These are phyloP conservation scores for Epinotia ramella DNA, from an alignment of 2,888 invertebrate species.

Conservation along the genomic window DNA sequence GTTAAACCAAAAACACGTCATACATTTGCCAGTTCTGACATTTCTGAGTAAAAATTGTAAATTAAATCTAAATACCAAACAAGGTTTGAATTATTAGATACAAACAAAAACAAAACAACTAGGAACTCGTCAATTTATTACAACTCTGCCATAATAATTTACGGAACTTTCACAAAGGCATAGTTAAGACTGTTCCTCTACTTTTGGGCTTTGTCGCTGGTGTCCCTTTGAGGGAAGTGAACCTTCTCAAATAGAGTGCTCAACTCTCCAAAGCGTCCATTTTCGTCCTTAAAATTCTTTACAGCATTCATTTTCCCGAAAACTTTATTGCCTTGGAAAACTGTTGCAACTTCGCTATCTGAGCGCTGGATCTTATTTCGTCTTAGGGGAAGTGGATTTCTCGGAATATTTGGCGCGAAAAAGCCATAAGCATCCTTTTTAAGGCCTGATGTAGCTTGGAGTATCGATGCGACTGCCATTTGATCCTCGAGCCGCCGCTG, in stretches of 20 bases:
- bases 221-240: conserved; percentile 74
- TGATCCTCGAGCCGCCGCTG: conserved; percentile 77
- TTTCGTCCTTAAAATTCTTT: conserved; percentile 63
- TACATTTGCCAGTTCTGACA: background rate
- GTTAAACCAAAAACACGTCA: background rate
- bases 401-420: conserved; percentile 52
- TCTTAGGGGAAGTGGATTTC: conserved; percentile 58
- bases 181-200: conserved; percentile 48
- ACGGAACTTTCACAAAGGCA: conserved; percentile 29
- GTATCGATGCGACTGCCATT: conserved; percentile 69
- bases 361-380: conserved; percentile 55
- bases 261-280: conserved; percentile 70
- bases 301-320: conserved; percentile 55
- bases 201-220: conserved; percentile 54
- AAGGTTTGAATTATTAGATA: background rate
- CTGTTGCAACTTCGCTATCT: conserved; percentile 61
- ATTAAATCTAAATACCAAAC: background rate
- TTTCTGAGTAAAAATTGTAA: background rate
- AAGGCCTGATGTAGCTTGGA: conserved; percentile 67
- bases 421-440: conserved; percentile 52
- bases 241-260: conserved; percentile 73
- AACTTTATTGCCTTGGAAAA: conserved; percentile 62
- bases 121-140: conserved; percentile 13
- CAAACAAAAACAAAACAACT: background rate
- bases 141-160: conserved; percentile 15